Base-by-base conservation (phyloP, 2,888 invertebrate species). In the Dasypolia templi region DNA sequence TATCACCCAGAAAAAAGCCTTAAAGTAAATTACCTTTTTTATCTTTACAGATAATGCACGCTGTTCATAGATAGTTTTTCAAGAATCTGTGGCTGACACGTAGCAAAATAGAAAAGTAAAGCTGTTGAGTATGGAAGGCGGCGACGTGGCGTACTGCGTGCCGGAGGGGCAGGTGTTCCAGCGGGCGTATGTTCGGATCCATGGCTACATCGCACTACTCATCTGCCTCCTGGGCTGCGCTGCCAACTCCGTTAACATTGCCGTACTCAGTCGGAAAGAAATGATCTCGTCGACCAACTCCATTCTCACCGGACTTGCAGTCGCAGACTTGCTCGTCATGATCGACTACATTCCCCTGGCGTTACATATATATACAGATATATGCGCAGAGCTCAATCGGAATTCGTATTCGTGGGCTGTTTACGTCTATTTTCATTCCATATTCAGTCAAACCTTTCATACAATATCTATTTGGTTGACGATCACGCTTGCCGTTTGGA, bases 381-480 rank as follows among this genome's bases (percentile, higher is more conserved):
- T 96, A 35, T 95, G 95, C 7, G 93, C 95, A 29, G 94, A 92
- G 72, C 92, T 95, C 39, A 95, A 96, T 81, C 91, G 92, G 42
- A 94, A 96, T 85, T 95, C 95, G 0, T 98, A 98, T 92, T 97
- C 97, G 4, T 98, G 98, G 98, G 98, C 98, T 0, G 97, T 98
- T 49, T 98, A 98, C 91, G 98, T 98, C 19, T 97, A 98, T 85
- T 98, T 99, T 89, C 99, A 99, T 92, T 98, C 98, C 6, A 98
- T 98, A 90, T 99, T 99, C 92, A 97, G 98, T 39, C 99, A 99
- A 93, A 97, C 98, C 22, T 97, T 98, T 89, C 98, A 98, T 93
- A 99, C 99, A 3, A 98, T 99, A 79, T 99, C 99, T 35, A 99
- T 99, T 86, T 99, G 98, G 97, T 94, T 99, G 87, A 99, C 99